Evolutionary conservation across 2,888 invertebrate species (phyloP).

Genomic region (Pteria penguin): DNA sequence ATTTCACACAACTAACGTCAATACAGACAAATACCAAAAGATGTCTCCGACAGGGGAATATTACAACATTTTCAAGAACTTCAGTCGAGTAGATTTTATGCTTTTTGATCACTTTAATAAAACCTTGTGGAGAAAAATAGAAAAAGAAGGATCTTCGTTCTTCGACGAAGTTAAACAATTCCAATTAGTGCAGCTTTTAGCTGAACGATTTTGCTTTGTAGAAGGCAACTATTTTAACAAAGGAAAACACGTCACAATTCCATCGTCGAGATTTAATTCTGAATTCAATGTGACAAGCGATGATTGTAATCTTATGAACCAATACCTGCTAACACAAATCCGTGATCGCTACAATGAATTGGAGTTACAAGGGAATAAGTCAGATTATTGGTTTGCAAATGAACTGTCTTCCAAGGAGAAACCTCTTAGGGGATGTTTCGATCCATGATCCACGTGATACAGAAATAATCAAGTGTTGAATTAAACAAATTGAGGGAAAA

Average conservation of each 20-base stretch:
- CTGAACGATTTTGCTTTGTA: conserved; percentile 58
- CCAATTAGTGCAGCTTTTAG: conserved; percentile 50
- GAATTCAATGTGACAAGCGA: conserved; percentile 54
- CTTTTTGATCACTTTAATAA: conserved; percentile 75
- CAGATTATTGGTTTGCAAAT: conserved; percentile 25
- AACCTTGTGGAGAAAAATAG: conserved; percentile 71
- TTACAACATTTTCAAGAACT: conserved; percentile 62
- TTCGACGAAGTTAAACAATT: conserved; percentile 63
- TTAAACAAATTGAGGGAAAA: too few relatives aligned
- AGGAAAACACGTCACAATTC: conserved; percentile 47
- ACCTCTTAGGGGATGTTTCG: conserved; percentile 31
- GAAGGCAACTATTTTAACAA: conserved; percentile 40
- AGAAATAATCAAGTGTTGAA: too few relatives aligned
- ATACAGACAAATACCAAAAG: conserved; percentile 46
- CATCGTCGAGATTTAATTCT: conserved; percentile 49
- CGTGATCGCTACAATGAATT: conserved; percentile 55
- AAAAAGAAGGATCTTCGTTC: conserved; percentile 61
- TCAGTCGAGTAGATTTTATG: conserved; percentile 71
- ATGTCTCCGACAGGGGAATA: conserved; percentile 42
- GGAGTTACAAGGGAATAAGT: conserved; percentile 4
- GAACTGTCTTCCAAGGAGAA: background rate
- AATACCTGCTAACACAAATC: conserved; percentile 53
- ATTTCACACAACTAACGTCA: conserved; percentile 63
- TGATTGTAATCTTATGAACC: conserved; percentile 60
- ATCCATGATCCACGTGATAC: conserved; percentile 24